Evolutionary conservation across 2,888 invertebrate genomes (phyloP), one percentile per base, ranked within the genome.

Genomic region (Plebejus argus): DNA sequence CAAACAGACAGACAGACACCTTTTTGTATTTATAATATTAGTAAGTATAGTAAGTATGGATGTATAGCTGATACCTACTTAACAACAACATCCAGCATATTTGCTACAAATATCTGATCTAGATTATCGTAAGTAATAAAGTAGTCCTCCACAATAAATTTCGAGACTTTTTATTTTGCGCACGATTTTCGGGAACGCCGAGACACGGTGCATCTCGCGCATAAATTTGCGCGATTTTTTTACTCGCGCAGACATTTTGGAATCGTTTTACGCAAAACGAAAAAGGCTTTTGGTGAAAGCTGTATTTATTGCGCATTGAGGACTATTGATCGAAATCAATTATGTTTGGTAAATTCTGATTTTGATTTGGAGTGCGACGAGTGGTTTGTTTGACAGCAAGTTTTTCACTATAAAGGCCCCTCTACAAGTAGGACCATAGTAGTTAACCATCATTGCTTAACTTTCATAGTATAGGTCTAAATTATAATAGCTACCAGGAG

Each of bases 161-260:
- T 83, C 84, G 81, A 81, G 81, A 83, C 84, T 86, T 86, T 86
- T 86, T 87, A 86, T 86, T 85, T 85, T 86, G 80, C 82, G 83
- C 86, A 87, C 85, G 86, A 66, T 85, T 88, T 87, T 89, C 83
- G 86, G 85, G 85, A 83, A 84, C 84, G 82, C 82, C 86, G 86
- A 86, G 86, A 86, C 87, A 85, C 83, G 84, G 84, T 82, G 81
- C 84, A 83, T 84, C 83, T 82, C 83, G 86, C 83, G 86, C 86
- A 89, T 89, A 90, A 88, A 89, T 88, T 85, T 85, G 79, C 83
- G 81, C 82, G 83, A 83, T 82, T 85, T 81, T 80, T 81, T 84
- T 83, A 84, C 84, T 84, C 83, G 80, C 80, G 81, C 82, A 79
- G 80, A 82, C 83, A 80, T 85, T 84, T 86, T 84, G 83, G 83